Base-by-base conservation (phyloP, 2,888 invertebrate species). In the Athalia circularis region DNA sequence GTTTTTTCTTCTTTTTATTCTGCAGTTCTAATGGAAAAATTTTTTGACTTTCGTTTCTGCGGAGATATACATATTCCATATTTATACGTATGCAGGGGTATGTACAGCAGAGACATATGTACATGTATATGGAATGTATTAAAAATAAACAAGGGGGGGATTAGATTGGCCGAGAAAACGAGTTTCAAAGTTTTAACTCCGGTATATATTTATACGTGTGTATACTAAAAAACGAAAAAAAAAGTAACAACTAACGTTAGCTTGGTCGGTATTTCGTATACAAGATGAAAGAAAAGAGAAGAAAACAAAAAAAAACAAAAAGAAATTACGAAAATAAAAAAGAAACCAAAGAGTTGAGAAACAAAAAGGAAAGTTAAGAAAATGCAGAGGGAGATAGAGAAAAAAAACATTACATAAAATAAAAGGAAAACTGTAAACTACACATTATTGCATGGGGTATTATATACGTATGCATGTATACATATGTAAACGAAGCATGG, bases 81-180 rank as follows among this genome's bases (percentile, higher is more conserved):
- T 29, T 29, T 29, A 29, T 29, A 29, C 29, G 29, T 29, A 29
- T 2, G 29, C 2, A 29, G 29, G 29, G 29, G 29, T 29, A 29
- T 29, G 29, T 29, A 29, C 29, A 29, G 29, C 29, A 29, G 29
- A 29, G 29, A 29, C 29, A 29, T 29, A 29, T 29, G 29, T 29
- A 29, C 29, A 29, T 29, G 72, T 72, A 59, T 43, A 9, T n/a
- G 45, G 13, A 59, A 72, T 47, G 59, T 45, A 70, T 54, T 57
- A 29, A 57, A 6, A 70, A 59, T 15, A 72, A 59, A 29, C 29
- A n/a, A 43, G 57, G 57, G 13, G 13, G 13, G 72, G 57, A 59
- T 59, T 59, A 59, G 59, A 72, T 72, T 72, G 59, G 57, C 72
- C 47, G 9, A 15, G 72, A 72, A 72, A 72, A 72, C 72, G 72